phyloP scores from a whole-genome alignment of 2,113 vertebrate genomes.

The Carlito syrichta region DNA sequence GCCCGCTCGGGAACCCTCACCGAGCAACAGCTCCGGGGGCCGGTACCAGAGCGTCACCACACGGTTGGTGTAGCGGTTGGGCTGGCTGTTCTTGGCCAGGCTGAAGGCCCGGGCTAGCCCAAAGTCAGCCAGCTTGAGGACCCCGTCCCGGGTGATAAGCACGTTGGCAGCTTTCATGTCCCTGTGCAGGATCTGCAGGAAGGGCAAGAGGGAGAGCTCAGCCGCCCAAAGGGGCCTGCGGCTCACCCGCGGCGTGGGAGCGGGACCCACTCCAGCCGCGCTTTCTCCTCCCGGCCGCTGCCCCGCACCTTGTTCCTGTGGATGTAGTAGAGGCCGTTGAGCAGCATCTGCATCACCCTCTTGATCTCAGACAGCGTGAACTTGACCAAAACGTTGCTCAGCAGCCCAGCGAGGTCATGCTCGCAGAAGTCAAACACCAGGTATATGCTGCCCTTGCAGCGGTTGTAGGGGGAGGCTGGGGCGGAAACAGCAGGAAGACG shows the following conservation, averaged over 20 bases:
- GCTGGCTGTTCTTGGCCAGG: constrained; percentile 97
- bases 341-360: constrained; percentile 98
- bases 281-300: not conserved
- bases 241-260: not conserved
- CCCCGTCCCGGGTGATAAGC: constrained; percentile 95
- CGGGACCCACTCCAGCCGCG: not conserved
- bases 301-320: constrained; percentile 95
- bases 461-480: constrained; percentile 94
- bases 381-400: constrained; percentile 96
- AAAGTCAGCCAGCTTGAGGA: constrained; percentile 97
- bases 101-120: constrained; percentile 97
- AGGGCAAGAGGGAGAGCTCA: accelerated
- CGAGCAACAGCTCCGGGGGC: constrained; percentile 95
- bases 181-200: constrained; percentile 93
- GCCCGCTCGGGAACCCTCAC: constrained; percentile 77
- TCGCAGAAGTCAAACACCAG: constrained; percentile 99
- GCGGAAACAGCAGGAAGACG: not conserved
- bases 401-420: constrained; percentile 95
- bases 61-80: constrained; percentile 97
- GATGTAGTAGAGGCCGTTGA: constrained; percentile 98
- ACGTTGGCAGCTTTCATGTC: constrained; percentile 99
- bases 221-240: too few species aligned
- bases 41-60: constrained; percentile 98
- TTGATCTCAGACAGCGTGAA: constrained; percentile 98
- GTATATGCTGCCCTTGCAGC: constrained; percentile 99